These are phyloP conservation scores for Amorpha juglandis DNA, from an alignment of 2,888 invertebrate genomes.

Conservation along the genomic window DNA sequence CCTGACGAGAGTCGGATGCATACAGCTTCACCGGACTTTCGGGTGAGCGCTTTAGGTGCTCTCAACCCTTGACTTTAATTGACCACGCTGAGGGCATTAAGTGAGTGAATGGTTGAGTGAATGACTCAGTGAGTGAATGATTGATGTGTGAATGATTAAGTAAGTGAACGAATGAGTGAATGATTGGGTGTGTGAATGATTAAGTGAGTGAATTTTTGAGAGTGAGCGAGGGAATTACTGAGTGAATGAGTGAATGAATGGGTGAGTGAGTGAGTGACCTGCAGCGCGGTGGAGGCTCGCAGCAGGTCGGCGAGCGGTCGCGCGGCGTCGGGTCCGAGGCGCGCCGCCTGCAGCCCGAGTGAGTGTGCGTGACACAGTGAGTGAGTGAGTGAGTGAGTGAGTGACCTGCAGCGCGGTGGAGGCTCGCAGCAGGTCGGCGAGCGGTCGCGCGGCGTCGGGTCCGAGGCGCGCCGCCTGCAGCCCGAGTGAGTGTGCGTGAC, in stretches of 20 bases:
- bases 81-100: conserved; percentile 62
- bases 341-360: conserved; percentile 88
- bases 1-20: too few relatives aligned
- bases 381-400: conserved; percentile 70
- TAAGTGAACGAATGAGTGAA: conserved; percentile 51
- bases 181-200: conserved; percentile 80
- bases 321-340: conserved; percentile 87
- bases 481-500: conserved; percentile 85
- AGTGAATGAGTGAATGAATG: background rate
- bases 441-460: conserved; percentile 87
- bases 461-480: conserved; percentile 88
- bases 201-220: conserved; percentile 82
- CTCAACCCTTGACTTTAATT: too few relatives aligned
- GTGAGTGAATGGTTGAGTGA: conserved; percentile 34
- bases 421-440: conserved; percentile 85
- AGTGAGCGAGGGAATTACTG: conserved; percentile 49
- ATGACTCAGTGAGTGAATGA: conserved; percentile 81
- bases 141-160: conserved; percentile 66
- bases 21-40: too few relatives aligned
- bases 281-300: conserved; percentile 55
- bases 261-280: conserved; percentile 79
- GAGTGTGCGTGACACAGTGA: conserved; percentile 72
- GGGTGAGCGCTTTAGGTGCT: too few relatives aligned
- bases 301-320: conserved; percentile 87
- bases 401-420: conserved; percentile 64